Evolutionary conservation across 2,797 vertebrate species (phyloP).

Genomic region (Cryptoblepharus egeriae): DNA sequence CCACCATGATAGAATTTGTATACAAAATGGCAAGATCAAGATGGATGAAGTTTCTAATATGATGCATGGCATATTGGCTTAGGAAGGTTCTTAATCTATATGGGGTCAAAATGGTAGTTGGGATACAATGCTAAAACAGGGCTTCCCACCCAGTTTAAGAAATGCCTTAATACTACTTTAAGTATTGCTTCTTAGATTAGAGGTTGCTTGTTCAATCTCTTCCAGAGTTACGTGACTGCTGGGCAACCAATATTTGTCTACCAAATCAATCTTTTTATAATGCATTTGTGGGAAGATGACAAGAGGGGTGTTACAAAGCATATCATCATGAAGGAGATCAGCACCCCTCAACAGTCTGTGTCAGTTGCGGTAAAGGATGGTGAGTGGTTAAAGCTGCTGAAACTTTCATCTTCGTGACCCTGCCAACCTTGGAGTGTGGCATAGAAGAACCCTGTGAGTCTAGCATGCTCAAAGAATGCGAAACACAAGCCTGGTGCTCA

Average conservation of each 20-base stretch:
- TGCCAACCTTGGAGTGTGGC: neutral
- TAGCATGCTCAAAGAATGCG: neutral
- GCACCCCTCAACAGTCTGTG: slow-evolving; percentile 58
- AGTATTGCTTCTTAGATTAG: neutral
- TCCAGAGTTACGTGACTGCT: slow-evolving; percentile 64
- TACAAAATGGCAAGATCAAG: neutral
- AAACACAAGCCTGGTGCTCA: neutral
- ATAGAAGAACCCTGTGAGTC: neutral
- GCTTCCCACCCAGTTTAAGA: neutral
- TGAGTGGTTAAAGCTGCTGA: slow-evolving; percentile 50
- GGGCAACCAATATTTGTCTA: slow-evolving; percentile 55
- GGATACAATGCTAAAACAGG: no score
- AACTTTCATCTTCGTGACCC: neutral
- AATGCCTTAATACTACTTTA: neutral
- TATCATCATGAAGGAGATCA: slow-evolving; percentile 66
- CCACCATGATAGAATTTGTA: no score
- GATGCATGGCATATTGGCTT: no score
- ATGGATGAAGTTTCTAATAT: neutral
- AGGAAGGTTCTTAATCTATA: neutral
- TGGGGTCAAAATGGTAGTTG: neutral
- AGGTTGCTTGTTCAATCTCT: neutral
- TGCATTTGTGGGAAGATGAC: slow-evolving; percentile 68
- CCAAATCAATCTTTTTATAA: slow-evolving; percentile 63
- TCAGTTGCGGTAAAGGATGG: slow-evolving; percentile 51
- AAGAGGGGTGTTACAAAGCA: slow-evolving; percentile 63